phyloP scores from a whole-genome alignment of 2,797 vertebrate species.

The Cyclura pinguis region DNA sequence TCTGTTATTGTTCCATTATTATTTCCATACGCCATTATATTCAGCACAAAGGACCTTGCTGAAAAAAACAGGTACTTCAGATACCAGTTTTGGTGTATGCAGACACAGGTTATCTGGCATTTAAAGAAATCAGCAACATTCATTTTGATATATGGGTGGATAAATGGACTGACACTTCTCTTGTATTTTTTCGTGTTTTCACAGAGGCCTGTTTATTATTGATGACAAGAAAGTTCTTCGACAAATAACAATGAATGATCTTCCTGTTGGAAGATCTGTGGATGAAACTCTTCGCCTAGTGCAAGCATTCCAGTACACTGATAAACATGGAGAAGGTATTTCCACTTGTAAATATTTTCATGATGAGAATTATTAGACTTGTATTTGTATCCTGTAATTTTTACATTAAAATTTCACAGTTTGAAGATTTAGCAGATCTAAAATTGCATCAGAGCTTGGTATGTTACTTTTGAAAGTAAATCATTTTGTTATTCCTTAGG shows the following conservation, averaged over 20 bases:
- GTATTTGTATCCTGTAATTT: not conserved
- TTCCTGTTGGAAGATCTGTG: conserved; percentile 96
- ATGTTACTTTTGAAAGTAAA: too few relatives aligned
- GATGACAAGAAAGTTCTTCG: conserved; percentile 92
- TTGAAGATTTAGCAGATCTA: conserved; percentile 8
- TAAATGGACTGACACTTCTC: not conserved
- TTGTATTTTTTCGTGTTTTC: conserved; percentile 46
- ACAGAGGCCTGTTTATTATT: conserved; percentile 98
- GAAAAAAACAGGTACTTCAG: not conserved
- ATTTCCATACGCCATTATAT: not conserved
- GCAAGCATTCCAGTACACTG: conserved; percentile 98
- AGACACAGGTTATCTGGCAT: not conserved
- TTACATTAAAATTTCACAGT: conserved; percentile 21
- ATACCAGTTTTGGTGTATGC: not conserved
- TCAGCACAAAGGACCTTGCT: not conserved
- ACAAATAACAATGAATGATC: conserved; percentile 99
- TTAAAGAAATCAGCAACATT: not conserved
- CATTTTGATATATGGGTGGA: not conserved
- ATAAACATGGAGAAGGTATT: conserved; percentile 97
- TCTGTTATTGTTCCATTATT: too few relatives aligned
- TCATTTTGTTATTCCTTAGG: too few relatives aligned
- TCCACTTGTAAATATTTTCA: conserved; percentile 22
- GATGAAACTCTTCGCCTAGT: conserved; percentile 97
- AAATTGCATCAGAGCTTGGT: not conserved
- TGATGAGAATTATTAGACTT: not conserved